Percentiles rank a stretch among this genome's conserved stretches.
phyloP scores from a whole-genome alignment of 2,113 vertebrate species.

The Perca schrenkii region DNA sequence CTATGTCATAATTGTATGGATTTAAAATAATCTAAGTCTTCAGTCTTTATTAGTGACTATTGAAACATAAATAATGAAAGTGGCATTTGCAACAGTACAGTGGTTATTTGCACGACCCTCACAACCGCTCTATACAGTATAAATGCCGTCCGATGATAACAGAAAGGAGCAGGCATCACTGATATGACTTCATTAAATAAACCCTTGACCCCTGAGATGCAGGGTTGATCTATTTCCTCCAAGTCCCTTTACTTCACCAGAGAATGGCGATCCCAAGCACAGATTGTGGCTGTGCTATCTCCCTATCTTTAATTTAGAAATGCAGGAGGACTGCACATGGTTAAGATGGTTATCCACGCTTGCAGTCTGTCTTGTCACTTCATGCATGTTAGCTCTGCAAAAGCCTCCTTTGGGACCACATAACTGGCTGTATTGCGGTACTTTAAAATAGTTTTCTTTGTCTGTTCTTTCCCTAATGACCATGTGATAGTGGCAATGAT shows the following conservation, averaged over 20 bases:
- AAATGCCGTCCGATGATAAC: constrained; percentile 41
- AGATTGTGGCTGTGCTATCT: constrained; percentile 74
- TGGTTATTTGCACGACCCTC: constrained; percentile 36
- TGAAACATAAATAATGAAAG: background rate
- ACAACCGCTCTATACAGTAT: constrained; percentile 15
- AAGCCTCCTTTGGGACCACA: constrained; percentile 60
- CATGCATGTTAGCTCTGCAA: constrained; percentile 71
- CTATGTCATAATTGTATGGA: background rate
- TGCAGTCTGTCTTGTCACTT: constrained; percentile 73
- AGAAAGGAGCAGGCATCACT: constrained; percentile 38
- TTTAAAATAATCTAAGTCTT: background rate
- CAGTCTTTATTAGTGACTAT: background rate
- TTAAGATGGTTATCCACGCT: constrained; percentile 78
- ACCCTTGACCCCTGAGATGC: constrained; percentile 76
- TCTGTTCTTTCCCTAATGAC: constrained; percentile 61
- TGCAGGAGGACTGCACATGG: constrained; percentile 71
- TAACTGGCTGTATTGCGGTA: constrained; percentile 41
- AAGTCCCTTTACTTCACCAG: constrained; percentile 66
- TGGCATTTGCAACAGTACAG: background rate
- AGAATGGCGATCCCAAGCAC: constrained; percentile 63
- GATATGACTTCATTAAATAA: constrained; percentile 78
- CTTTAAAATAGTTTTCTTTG: constrained; percentile 66
- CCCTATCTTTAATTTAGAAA: constrained; percentile 87
- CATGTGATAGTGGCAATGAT: constrained; percentile 37
- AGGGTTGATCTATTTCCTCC: constrained; percentile 72